Base-by-base conservation (phyloP, 2,888 invertebrate species). In the Cephus pulcher region DNA sequence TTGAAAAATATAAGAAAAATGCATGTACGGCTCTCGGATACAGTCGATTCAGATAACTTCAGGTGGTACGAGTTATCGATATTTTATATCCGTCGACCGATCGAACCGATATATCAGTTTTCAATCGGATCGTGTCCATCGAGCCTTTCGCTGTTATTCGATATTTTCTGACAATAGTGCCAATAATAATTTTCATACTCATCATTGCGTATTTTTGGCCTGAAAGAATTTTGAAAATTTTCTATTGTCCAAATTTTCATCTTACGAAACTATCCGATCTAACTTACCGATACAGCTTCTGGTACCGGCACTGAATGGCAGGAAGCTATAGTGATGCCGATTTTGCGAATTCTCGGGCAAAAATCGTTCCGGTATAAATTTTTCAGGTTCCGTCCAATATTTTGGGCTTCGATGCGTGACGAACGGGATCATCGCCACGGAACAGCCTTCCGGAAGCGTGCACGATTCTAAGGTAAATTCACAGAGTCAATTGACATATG, bases 201-300 rank as follows among this genome's bases (percentile, higher is more conserved):
- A 82, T 82, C 15, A 83, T 80, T 11, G 86, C 84, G 78, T 81
- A 87, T 74, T 85, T 86, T 80, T 85, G 85, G 37, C 85, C 86
- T 85, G 75, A 33, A 79, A 56, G 3, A 9, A 56, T 56, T 23
- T 23, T 9, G 0, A 9, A 56, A 56, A 56, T 9, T 23, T 15
- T 56, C 23, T 23, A 1, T 23, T 23, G 2, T 9, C 15, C 2
- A 56, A 56, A 23, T 23, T 23, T 0, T 2, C 0, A 56, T 56
- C 2, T 9, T 56, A 1, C 30, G 9, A 23, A 56, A 56, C 9
- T 23, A 23, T 23, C 23, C 9, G 23, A n/a, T 80, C 11, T 11
- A 11, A 34, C 34, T 73, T 73, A 71, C 71, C 71, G 32, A 71
- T 71, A 4, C 71, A 71, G 3, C 32, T 3, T 34, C 71, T 71